A percentile compares a stretch with the other conserved stretches of the same genome.
Conservation (phyloP, 2,113 vertebrate species). For the Pyrgilauda ruficollis region DNA sequence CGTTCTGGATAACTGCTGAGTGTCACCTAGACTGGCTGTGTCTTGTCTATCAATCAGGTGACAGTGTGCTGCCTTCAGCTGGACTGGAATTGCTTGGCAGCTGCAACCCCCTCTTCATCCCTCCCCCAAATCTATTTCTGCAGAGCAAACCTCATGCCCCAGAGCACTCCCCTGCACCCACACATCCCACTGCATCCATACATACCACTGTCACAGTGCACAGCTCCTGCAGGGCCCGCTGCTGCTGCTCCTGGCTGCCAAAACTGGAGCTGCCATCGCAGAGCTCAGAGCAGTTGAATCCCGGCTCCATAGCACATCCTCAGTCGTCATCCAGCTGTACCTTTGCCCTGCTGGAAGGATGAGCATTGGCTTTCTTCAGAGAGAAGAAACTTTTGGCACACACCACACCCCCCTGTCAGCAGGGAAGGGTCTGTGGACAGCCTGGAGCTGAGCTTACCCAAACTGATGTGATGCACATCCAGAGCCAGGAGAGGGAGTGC, state of each 20-base stretch:
- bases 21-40: background rate
- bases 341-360: background rate
- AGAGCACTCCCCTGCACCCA: rapidly evolving
- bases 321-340: constrained; percentile 14
- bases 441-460: background rate
- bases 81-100: background rate
- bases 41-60: background rate
- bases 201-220: constrained; percentile 82
- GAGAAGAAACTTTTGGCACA: background rate
- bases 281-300: constrained; percentile 88
- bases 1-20: background rate
- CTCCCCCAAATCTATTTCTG: background rate
- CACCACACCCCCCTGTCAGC: rapidly evolving
- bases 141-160: background rate
- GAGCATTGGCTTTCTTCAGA: background rate
- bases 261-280: constrained; percentile 76
- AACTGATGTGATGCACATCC: background rate
- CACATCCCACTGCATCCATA: background rate
- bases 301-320: constrained; percentile 81
- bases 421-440: background rate
- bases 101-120: background rate
- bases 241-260: constrained; percentile 70
- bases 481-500: background rate
- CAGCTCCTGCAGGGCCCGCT: constrained; percentile 77
- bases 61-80: background rate